phyloP scores from a whole-genome alignment of 2,113 vertebrate species.

The Hirundichthys speculiger region DNA sequence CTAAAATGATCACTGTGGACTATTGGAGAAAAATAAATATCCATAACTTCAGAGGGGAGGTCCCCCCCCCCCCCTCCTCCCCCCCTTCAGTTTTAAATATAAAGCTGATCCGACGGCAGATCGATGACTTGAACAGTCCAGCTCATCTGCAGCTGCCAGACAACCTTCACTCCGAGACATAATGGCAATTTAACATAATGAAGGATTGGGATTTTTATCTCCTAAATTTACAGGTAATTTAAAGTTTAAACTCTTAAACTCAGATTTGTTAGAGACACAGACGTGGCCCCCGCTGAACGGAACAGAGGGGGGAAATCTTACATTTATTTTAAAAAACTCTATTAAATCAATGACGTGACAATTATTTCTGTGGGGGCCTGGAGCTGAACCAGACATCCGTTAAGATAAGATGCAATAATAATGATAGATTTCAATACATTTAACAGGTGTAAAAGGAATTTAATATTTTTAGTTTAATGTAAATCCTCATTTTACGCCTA shows the following conservation, averaged over 20 bases:
- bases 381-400: too few relatives aligned
- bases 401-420: too few relatives aligned
- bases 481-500: too few relatives aligned
- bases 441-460: too few relatives aligned
- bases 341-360: not conserved
- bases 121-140: conserved; percentile 56
- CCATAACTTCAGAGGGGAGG: not conserved
- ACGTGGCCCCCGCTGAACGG: not conserved
- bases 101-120: conserved; percentile 36
- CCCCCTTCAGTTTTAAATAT: conserved; percentile 24
- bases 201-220: conserved; percentile 40
- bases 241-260: conserved; percentile 53
- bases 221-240: conserved; percentile 50
- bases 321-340: not conserved
- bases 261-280: conserved; percentile 38
- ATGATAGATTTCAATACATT: too few relatives aligned
- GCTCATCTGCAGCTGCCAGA: conserved; percentile 56
- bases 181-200: conserved; percentile 54
- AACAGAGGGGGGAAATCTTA: not conserved
- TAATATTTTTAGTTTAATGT: too few relatives aligned
- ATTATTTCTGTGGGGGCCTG: too few relatives aligned
- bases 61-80: conserved; percentile 4
- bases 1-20: conserved; percentile 37
- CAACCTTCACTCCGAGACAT: conserved; percentile 30
- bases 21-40: not conserved